A percentile compares a stretch with the other conserved stretches of the same genome.
Conservation (phyloP, 2,888 invertebrate genomes). For the Lacanobia oleracea region DNA sequence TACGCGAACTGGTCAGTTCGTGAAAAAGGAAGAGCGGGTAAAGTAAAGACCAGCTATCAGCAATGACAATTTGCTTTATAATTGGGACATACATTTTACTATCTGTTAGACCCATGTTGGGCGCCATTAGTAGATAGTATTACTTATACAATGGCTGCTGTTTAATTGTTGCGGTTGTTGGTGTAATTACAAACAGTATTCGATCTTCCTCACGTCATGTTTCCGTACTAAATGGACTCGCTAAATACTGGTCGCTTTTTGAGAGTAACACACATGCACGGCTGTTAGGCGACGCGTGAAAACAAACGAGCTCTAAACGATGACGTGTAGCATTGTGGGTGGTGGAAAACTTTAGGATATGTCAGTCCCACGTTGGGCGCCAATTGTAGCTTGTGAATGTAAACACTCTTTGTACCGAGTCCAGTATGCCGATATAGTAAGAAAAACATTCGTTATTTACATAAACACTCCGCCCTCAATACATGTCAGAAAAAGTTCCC, state of each 20-base stretch:
- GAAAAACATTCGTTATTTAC: slow-evolving; percentile 15
- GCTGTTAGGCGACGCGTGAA: slow-evolving; percentile 10
- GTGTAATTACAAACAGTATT: slow-evolving; percentile 12
- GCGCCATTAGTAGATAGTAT: neutral
- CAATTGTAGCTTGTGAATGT: slow-evolving; percentile 9
- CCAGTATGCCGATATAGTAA: neutral
- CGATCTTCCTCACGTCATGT: slow-evolving; percentile 27
- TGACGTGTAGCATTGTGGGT: slow-evolving; percentile 9
- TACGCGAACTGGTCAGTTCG: neutral
- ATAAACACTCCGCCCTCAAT: slow-evolving; percentile 3
- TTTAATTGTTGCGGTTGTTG: slow-evolving; percentile 4
- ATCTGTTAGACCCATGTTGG: neutral
- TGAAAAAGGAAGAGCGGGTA: neutral
- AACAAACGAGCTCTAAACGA: slow-evolving; percentile 27
- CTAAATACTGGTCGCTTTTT: slow-evolving; percentile 22
- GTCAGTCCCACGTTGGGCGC: slow-evolving; percentile 21
- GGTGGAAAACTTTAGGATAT: slow-evolving; percentile 8
- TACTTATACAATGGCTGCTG: neutral
- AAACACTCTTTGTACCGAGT: neutral
- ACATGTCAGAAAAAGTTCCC: slow-evolving; percentile 22
- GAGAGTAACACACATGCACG: slow-evolving; percentile 3
- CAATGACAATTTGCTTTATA: neutral
- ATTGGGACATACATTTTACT: neutral
- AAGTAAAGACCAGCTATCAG: neutral
- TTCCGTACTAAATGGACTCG: slow-evolving; percentile 6